A percentile compares a stretch with the other conserved stretches of the same genome.
These are phyloP conservation scores for Dicaeum eximium DNA, from an alignment of 2,113 vertebrate species.

Conservation along the genomic window DNA sequence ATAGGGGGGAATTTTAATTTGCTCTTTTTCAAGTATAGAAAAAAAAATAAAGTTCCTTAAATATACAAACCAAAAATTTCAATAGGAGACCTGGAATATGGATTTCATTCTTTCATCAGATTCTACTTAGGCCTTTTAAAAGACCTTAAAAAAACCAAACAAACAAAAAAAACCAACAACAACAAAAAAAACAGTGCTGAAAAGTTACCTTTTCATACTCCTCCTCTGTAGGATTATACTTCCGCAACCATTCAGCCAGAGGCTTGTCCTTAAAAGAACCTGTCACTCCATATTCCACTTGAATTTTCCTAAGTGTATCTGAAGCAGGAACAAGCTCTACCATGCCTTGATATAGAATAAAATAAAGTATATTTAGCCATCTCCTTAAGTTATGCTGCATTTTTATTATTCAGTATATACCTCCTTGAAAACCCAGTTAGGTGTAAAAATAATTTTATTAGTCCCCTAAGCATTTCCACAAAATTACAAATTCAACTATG, in stretches of 20 bases:
- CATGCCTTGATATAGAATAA: slow-evolving; percentile 80
- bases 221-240: slow-evolving; percentile 96
- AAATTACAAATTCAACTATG: not conserved
- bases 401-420: not conserved
- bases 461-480: not conserved
- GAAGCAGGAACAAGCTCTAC: slow-evolving; percentile 96
- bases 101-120: not conserved
- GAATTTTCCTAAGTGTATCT: slow-evolving; percentile 97
- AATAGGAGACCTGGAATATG: not conserved
- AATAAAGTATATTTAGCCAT: not conserved
- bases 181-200: not conserved
- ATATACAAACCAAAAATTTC: not conserved
- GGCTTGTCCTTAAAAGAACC: slow-evolving; percentile 99
- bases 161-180: too few species aligned
- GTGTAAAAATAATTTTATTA: not conserved
- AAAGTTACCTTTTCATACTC: slow-evolving; percentile 94
- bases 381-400: not conserved
- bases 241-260: slow-evolving; percentile 94
- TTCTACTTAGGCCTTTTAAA: not conserved
- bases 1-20: not conserved
- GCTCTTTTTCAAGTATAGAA: not conserved
- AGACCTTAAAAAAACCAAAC: not conserved
- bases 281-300: slow-evolving; percentile 96
- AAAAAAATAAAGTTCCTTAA: not conserved
- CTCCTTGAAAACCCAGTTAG: not conserved